These are phyloP conservation scores for Lycopodina hypogea DNA, from an alignment of 37 sponge, comb jelly and placozoan species.

Conservation along the genomic window DNA sequence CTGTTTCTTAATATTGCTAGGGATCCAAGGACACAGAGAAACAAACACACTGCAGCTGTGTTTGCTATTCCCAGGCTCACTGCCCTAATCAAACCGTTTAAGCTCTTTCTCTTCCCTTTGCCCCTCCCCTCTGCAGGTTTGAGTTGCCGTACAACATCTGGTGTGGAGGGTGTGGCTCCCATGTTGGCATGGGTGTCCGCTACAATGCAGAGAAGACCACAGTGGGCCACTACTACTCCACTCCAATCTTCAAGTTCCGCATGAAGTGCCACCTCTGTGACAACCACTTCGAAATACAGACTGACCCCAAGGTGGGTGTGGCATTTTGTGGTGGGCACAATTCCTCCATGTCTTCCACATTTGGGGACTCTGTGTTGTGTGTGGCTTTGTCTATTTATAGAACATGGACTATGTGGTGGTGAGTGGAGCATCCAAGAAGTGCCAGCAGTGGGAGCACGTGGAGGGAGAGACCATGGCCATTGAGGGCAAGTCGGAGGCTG, in stretches of 20 bases:
- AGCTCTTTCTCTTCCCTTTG: no score
- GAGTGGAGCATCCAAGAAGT: conserved; percentile 84
- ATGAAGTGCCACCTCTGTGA: conserved; percentile 99
- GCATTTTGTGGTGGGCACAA: neutral
- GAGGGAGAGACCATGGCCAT: conserved; percentile 80
- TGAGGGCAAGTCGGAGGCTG: conserved; percentile 62
- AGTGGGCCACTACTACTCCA: conserved; percentile 93
- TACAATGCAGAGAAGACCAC: conserved; percentile 95
- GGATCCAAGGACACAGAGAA: no score
- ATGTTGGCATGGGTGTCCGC: conserved; percentile 97
- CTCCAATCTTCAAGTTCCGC: conserved; percentile 96
- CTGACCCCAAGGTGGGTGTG: conserved; percentile 85
- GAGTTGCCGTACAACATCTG: conserved; percentile 99
- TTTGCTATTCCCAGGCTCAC: neutral
- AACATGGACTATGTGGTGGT: conserved; percentile 86
- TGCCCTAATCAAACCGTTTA: no score
- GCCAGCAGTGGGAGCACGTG: conserved; percentile 72
- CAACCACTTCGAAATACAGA: conserved; percentile 95
- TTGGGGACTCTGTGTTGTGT: neutral
- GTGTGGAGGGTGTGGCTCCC: conserved; percentile 97
- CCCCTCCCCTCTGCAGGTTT: conserved; percentile 49
- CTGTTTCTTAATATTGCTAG: no score
- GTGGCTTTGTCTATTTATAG: conserved; percentile 18
- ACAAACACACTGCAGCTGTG: no score
- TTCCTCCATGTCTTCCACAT: no score